Evolutionary conservation across 2,888 invertebrate genomes (phyloP), one percentile per base, ranked within the genome.

Genomic region (Lordiphosa andalusiaca): DNA sequence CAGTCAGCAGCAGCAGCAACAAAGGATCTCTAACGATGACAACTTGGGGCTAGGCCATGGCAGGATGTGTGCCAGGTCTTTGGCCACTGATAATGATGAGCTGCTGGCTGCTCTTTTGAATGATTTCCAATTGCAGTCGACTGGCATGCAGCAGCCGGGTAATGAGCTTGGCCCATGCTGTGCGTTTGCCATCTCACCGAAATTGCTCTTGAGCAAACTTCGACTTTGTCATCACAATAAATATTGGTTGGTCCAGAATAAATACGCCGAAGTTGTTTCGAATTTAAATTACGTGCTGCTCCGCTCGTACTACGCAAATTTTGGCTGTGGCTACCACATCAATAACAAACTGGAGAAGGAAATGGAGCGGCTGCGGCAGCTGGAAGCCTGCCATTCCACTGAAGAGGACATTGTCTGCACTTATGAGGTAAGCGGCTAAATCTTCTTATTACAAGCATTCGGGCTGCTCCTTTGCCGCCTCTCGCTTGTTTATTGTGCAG

Each of bases 161-260:
- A 85, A 78, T 85, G 84, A 75, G 84, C 71, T 71, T 46, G 64
- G 51, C 25, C 60, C 71, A 10, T 65, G 58, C 67, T 74, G 73
- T 61, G 67, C 69, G 54, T 72, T 83, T 77, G 76, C 82, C 73
- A 87, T 89, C 73, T 88, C 89, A 69, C 88, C 88, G 35, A 89
- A 89, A 89, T 85, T 89, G 81, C 86, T 89, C 68, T 84, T 89
- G 84, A 87, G 76, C 78, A 88, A 89, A 88, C 87, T 89, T 82
- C 87, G 88, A 68, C 85, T 88, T 61, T 89, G 88, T 74, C 85
- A 86, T 77, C 86, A 89, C 80, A 90, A 90, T 86, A 90, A 89
- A 87, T 90, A 90, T 87, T 90, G 90, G 90, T 84, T 90, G 78
- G 89, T 90, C 73, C 89, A 89, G 82, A 89, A 89, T 88, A 90